These are phyloP conservation scores for Chrysolina oricalcia DNA, from an alignment of 2,888 invertebrate genomes.

Conservation along the genomic window DNA sequence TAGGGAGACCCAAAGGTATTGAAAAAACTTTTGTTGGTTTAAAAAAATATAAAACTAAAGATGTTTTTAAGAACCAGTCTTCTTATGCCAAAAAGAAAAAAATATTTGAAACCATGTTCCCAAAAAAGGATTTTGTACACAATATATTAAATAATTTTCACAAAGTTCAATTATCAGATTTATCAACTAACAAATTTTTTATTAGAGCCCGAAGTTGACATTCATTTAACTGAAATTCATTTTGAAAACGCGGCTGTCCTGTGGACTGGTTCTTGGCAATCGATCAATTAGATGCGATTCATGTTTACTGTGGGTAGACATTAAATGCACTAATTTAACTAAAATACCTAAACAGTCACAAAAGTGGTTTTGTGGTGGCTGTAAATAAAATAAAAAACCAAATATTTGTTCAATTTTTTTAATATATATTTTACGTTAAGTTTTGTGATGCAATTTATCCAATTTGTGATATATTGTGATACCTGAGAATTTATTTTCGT, in stretches of 20 bases:
- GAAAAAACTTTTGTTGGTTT: too few species aligned
- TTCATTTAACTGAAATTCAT: neutral
- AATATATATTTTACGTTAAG: conserved; percentile 4
- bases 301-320: conserved; percentile 23
- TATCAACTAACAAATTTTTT: conserved; percentile 23
- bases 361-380: conserved; percentile 10
- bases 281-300: neutral
- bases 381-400: conserved; percentile 21
- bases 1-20: too few species aligned
- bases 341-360: conserved; percentile 17
- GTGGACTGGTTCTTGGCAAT: conserved; percentile 11
- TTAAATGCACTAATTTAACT: conserved; percentile 22
- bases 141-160: too few species aligned
- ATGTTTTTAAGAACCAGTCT: too few species aligned
- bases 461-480: conserved; percentile 23
- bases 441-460: conserved; percentile 13
- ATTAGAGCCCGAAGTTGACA: conserved; percentile 20
- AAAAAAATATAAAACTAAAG: too few species aligned
- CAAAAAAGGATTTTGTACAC: too few species aligned
- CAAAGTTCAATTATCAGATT: neutral
- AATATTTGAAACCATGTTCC: too few species aligned
- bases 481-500: neutral
- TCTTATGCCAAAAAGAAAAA: too few species aligned
- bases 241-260: conserved; percentile 2
- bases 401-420: conserved; percentile 21